Evolutionary conservation across 2,797 vertebrate genomes (phyloP), one percentile per base, ranked within the genome.

Genomic region (Acomys russatus): DNA sequence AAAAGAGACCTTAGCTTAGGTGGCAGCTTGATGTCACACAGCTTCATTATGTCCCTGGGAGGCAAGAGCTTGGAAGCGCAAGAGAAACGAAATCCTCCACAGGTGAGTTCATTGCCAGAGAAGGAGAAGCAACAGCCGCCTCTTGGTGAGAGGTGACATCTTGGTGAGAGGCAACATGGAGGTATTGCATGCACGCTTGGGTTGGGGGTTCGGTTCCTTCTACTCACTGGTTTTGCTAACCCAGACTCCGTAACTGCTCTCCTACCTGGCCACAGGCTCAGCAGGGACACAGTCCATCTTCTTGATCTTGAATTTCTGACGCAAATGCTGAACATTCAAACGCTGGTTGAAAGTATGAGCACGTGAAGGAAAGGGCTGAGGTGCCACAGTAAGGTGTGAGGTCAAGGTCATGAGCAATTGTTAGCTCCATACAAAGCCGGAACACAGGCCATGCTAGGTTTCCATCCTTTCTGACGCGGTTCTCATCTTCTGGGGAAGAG

Each of bases 1-100:
- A 90, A 38, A 28, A 61, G 76, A 86, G 44, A 61, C 59, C 63
- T 97, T 96, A 92, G 89, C 87, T 93, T 91, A 86, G 74, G 83
- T 22, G 83, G 90, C 82, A 85, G 95, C 61, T 91, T 89, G 91
- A 92, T 79, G 70, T 80, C 83, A 76, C n/a, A 54, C 33, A 12
- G n/a, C 84, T 91, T 0, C 14, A 90, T 76, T 51, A 44, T 33
- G 22, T 0, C 80, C 78, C 88, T 92, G n/a, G 61, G 71, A 94
- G 93, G 70, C 78, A 96, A 33, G 56, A 35, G 76, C 61, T 64
- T 44, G 64, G 93, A 82, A 95, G 44, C 33, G 38, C 51, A 96
- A 92, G 74, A 0, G 9, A 54, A 35, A 30, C n/a, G 59, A 63
- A 28, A 9, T 74, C 56, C 51, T 83, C 20, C 2, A 71, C 94